phyloP scores from a whole-genome alignment of 2,113 vertebrate genomes.

The Lipophrys pholis region DNA sequence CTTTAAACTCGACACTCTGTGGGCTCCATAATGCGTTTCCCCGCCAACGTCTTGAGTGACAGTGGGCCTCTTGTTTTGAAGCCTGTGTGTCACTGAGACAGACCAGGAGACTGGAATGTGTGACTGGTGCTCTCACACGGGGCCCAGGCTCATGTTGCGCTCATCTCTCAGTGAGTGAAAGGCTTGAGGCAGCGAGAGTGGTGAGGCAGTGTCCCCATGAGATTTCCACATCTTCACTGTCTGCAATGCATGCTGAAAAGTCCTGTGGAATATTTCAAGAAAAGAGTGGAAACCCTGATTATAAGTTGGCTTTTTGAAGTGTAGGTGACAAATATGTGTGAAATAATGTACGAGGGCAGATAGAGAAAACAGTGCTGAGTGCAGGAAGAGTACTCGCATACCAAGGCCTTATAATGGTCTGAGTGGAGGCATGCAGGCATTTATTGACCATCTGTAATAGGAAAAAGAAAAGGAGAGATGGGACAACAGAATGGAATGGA shows the following conservation, averaged over 20 bases:
- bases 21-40: not conserved
- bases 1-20: not conserved
- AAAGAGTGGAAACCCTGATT: too few species aligned
- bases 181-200: conserved; percentile 26
- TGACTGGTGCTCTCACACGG: conserved; percentile 4
- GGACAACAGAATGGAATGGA: too few species aligned
- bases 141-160: conserved; percentile 33
- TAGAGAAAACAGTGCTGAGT: too few species aligned
- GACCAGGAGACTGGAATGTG: conserved; percentile 1
- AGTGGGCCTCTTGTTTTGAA: conserved; percentile 2
- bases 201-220: conserved; percentile 20
- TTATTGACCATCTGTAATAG: too few species aligned
- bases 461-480: too few species aligned
- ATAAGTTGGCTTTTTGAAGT: too few species aligned
- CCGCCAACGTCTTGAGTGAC: not conserved
- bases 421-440: too few species aligned
- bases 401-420: too few species aligned
- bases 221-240: conserved; percentile 22
- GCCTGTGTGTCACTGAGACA: not conserved
- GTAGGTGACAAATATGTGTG: too few species aligned
- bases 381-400: too few species aligned
- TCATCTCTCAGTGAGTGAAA: conserved; percentile 19
- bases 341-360: too few species aligned
- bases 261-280: too few species aligned
- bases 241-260: not conserved